Evolutionary conservation across 2,888 invertebrate genomes (phyloP), one percentile per base, ranked within the genome.

Genomic region (Dorcus hopei): DNA sequence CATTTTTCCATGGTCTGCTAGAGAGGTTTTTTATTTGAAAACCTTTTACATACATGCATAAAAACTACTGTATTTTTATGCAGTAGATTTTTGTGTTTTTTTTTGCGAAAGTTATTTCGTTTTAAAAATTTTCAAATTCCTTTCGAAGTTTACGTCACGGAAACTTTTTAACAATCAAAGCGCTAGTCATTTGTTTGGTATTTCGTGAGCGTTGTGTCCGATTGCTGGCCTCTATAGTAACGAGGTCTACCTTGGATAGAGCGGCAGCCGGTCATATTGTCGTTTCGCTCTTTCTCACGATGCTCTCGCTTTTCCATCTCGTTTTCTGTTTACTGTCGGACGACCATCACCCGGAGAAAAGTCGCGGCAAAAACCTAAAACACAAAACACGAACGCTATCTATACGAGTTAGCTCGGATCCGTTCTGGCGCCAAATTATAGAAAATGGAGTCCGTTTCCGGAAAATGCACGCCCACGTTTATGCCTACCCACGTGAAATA

Each of bases 331-430:
- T 69, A 69, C 68, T 60, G 64, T 54, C 60, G 54, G 59, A 61
- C 59, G 59, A 60, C 52, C 55, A 49, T 53, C 53, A 50, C 54
- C 56, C 57, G 59, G 58, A 64, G 65, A 65, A 68, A 70, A 66
- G 65, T 67, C 65, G 65, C 67, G 69, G 67, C 68, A 68, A 68
- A 69, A 70, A 68, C 66, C 60, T 61, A 58, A 63, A 65, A 65
- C 58, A 62, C 61, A 66, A 65, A 66, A 66, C 64, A 65, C 68
- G 65, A 66, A 66, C 63, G 62, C 65, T 63, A 66, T 62, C 67
- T 65, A 60, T 58, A 57, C 48, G 59, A 60, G 62, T 64, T 60
- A 57, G 57, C 52, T 52, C 42, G 54, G 53, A 52, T 58, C 61
- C 61, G 54, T 64, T 64, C 67, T 65, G 66, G 68, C 67, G 68